Evolutionary conservation across 2,888 invertebrate genomes (phyloP), one percentile per base, ranked within the genome.

Genomic region (Sinhomidia bicolor): DNA sequence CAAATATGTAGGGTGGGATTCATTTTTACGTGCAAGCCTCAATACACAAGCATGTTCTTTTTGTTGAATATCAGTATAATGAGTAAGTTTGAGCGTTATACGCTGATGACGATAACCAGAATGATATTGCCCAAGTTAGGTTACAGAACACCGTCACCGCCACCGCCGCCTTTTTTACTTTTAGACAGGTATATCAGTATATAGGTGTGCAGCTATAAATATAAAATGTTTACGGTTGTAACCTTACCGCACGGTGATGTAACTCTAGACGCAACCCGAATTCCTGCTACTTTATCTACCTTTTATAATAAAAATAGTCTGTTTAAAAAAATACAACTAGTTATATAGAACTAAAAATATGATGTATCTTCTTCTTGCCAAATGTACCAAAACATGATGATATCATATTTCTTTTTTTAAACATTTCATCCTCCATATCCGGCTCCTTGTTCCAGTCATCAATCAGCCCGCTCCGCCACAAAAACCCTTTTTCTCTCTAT

Each of bases 161-260:
- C n/a, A n/a, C n/a, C n/a, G 78, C 85, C 85, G 78, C 78, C 85
- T 79, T 85, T 85, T 78, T n/a, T n/a, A n/a, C n/a, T n/a, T n/a
- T n/a, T 23, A 85, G 68, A 85, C 65, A 85, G 78, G 78, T 76
- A 76, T 78, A 54, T 78, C 78, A 79, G 85, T 54, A 51, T 62
- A 76, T 60, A 57, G 41, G 20, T 80, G 62, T 84, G 74, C 36
- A 26, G 76, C 60, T 80, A 80, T 80, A 62, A 80, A 84, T 84
- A 84, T n/a, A n/a, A n/a, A 84, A 84, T 51, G 29, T 54, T 54
- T 78, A n/a, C 54, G 9, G 54, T 78, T 51, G 78, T 54, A 32
- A 78, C 54, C 78, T 78, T 57, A 78, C 78, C 78, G 32, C 78
- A 78, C 54, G 20, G 14, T 78, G 10, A 74, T 78, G 78, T 78